These are phyloP conservation scores for Dryoscopus gambensis DNA, from an alignment of 2,113 vertebrate species.

Conservation along the genomic window DNA sequence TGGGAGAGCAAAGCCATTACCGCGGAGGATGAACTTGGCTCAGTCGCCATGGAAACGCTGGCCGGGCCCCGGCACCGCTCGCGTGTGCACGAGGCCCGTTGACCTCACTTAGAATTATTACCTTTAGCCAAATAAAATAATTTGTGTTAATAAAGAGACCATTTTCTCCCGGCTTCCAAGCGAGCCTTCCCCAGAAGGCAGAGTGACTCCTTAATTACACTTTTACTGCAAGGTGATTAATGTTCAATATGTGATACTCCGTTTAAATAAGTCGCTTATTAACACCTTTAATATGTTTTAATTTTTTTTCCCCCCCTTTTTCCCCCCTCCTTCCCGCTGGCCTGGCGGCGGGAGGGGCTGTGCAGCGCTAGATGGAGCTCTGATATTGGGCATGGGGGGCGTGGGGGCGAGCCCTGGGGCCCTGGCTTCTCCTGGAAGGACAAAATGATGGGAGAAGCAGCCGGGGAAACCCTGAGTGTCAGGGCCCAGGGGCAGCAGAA, in stretches of 20 bases:
- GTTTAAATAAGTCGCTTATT: slow-evolving; percentile 66
- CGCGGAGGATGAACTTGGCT: slow-evolving; percentile 39
- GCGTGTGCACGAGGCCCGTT: slow-evolving; percentile 32
- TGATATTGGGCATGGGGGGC: background rate
- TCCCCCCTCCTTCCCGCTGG: background rate
- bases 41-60: slow-evolving; percentile 72
- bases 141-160: slow-evolving; percentile 80
- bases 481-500: accelerated
- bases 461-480: accelerated
- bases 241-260: slow-evolving; percentile 69
- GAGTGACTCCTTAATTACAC: slow-evolving; percentile 68
- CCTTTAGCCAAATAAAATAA: slow-evolving; percentile 83
- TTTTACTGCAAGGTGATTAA: slow-evolving; percentile 71
- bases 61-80: slow-evolving; percentile 36
- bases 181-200: slow-evolving; percentile 59
- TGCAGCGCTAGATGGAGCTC: slow-evolving; percentile 69
- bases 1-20: slow-evolving; percentile 23
- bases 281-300: slow-evolving; percentile 63
- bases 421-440: background rate
- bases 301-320: background rate
- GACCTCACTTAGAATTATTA: slow-evolving; percentile 82
- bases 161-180: slow-evolving; percentile 58
- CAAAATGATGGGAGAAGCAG: background rate
- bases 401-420: background rate
- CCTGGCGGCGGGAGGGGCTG: background rate